Base-by-base conservation (phyloP, 2,888 invertebrate genomes). In the Lithodes maja region DNA sequence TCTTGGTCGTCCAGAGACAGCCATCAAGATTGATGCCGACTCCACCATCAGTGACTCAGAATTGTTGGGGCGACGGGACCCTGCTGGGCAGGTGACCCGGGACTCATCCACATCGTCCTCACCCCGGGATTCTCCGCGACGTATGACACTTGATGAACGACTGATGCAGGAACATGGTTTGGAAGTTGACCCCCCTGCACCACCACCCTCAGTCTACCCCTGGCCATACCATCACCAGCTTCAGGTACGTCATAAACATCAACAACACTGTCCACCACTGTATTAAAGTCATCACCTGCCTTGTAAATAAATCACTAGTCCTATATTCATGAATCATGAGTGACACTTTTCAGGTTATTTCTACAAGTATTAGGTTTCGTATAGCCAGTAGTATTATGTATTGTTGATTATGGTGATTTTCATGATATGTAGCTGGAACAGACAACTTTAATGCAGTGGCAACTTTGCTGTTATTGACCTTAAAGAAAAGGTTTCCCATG, bases 61-160 rank as follows among this genome's bases (percentile, higher is more conserved):
- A 91, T 93, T 95, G 81, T 93, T 92, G 55, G 89, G 90, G 86
- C 88, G 53, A 84, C 89, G 54, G 87, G 90, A 74, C 83, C 91
- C 7, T 71, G n/a, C 2, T 52, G 79, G 75, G 17, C 83, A 54
- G 3, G 49, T n/a, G 9, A 86, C 80, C 33, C 71, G 53, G n/a
- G 80, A 71, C 61, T 81, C 75, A 52, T 77, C 54, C 53, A 15
- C 78, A 7, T 71, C 85, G 12, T 61, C 85, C 33, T 84, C 87
- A 7, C 71, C 90, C 78, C 85, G 90, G 55, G 71, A 81, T 3
- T 95, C 95, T 0, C 95, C 95, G 0, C 95, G 95, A 93, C 93
- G 95, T 85, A 93, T 95, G 15, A 95, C 95, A 0, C 93, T 96
- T 7, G 95, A 96, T 90, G 95, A 95, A 92, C 93, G 95, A 93